phyloP scores from a whole-genome alignment of 1,140 invertebrate species.

The Drosophila insularis region DNA sequence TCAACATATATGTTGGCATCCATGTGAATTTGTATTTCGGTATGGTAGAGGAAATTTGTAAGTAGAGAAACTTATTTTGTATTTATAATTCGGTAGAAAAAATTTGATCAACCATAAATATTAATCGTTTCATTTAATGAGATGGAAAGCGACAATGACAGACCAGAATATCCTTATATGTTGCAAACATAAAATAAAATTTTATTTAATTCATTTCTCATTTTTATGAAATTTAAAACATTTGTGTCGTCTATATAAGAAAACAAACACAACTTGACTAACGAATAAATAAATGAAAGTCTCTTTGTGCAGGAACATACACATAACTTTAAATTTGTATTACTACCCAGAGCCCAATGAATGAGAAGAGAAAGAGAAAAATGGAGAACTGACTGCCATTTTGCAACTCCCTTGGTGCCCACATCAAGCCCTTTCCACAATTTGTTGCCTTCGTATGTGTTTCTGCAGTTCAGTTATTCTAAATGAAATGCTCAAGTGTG shows the following conservation, averaged over 20 bases:
- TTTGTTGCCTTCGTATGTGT: not conserved
- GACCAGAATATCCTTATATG: slow-evolving; percentile 71
- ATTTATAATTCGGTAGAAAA: not conserved
- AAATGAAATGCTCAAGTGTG: slow-evolving; percentile 82
- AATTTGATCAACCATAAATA: slow-evolving; percentile 14
- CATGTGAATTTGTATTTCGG: no score
- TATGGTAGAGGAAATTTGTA: no score
- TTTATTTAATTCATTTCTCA: slow-evolving; percentile 81
- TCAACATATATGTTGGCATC: no score
- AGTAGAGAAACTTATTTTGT: not conserved
- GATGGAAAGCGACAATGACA: slow-evolving; percentile 20
- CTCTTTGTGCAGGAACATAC: slow-evolving; percentile 31
- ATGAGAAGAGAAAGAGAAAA: slow-evolving; percentile 31
- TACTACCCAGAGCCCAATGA: slow-evolving; percentile 77
- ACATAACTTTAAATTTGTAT: slow-evolving; percentile 83
- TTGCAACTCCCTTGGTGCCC: slow-evolving; percentile 58
- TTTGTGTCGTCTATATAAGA: slow-evolving; percentile 54
- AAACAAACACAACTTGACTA: slow-evolving; percentile 51
- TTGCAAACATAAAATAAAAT: slow-evolving; percentile 82
- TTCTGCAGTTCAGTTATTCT: slow-evolving; percentile 54
- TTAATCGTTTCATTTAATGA: slow-evolving; percentile 64
- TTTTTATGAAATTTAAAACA: slow-evolving; percentile 65
- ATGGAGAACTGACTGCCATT: slow-evolving; percentile 60
- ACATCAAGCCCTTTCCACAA: not conserved
- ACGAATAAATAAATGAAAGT: slow-evolving; percentile 75